Evolutionary conservation across 2,113 vertebrate species (phyloP).

Genomic region (Phyllostomus hastatus): DNA sequence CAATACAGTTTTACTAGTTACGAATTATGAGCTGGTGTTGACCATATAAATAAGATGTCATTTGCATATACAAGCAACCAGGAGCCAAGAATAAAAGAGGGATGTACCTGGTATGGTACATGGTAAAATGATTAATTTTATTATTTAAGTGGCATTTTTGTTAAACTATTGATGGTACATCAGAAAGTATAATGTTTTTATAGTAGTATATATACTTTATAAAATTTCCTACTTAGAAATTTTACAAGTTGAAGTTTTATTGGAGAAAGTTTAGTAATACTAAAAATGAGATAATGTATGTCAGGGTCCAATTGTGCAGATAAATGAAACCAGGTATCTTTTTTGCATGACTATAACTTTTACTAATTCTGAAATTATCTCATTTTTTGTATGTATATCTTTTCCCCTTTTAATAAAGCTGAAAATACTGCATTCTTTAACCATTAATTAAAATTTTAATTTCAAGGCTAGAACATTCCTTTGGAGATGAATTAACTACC

Average conservation of each 20-base stretch:
- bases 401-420: rapidly evolving
- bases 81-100: neutral
- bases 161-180: neutral
- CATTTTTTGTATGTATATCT: neutral
- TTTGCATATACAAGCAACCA: neutral
- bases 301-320: neutral
- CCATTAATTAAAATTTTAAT: neutral
- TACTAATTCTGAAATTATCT: neutral
- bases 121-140: neutral
- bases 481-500: neutral
- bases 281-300: neutral
- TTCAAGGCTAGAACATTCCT: neutral
- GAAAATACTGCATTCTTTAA: neutral
- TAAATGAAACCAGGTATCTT: rapidly evolving
- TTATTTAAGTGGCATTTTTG: neutral
- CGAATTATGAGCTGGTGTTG: neutral
- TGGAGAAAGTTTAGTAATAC: neutral
- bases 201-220: neutral
- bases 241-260: neutral
- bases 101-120: neutral
- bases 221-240: neutral
- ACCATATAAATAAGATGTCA: neutral
- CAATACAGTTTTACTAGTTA: neutral
- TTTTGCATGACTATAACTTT: neutral
- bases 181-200: neutral